Base-by-base conservation (phyloP, 2,113 vertebrate species). In the Otolemur garnettii region DNA sequence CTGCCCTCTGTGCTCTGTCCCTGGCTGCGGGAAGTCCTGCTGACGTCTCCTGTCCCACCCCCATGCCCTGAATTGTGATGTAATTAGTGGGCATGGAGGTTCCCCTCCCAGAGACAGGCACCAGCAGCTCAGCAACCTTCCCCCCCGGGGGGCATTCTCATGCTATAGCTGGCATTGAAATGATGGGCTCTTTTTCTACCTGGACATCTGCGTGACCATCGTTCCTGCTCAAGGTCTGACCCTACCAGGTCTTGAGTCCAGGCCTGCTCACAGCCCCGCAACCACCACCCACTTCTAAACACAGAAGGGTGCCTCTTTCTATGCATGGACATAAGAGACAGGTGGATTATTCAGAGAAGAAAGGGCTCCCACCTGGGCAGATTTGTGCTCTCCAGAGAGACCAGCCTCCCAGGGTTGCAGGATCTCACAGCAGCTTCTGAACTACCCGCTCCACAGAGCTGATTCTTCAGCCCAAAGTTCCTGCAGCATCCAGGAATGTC, bases 11-110 rank as follows among this genome's bases (percentile, higher is more conserved):
- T 38, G 38, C 38, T 38, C 38, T 38, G 38, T 38, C 38, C 38
- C 38, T 38, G 38, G 38, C 38, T 38, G 4, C 38, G 38, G 9
- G 7, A 2, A 1, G 2, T 62, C 64, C 2, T 1, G 13, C 4
- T 21, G 4, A 35, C 7, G 10, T 5, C 17, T n/a, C 68, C 24
- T 38, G n/a, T 66, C 38, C 38, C 55, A 4, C 55, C 55, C 55
- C 55, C 55, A 38, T 38, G 55, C 55, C 55, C 55, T 57, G 55
- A 38, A 38, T 38, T 4, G 38, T 38, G 38, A 4, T 28, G 0
- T 35, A 5, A 4, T 24, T 22, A n/a, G 55, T 4, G 26, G 18
- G 53, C 7, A 7, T 2, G 30, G 55, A 35, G 28, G 55, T 9
- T 38, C 18, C 5, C 7, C 8, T 1, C 53, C 24, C 69, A 30